Evolutionary conservation across 2,797 vertebrate species (phyloP).

Genomic region (Synaphobranchus kaupii): DNA sequence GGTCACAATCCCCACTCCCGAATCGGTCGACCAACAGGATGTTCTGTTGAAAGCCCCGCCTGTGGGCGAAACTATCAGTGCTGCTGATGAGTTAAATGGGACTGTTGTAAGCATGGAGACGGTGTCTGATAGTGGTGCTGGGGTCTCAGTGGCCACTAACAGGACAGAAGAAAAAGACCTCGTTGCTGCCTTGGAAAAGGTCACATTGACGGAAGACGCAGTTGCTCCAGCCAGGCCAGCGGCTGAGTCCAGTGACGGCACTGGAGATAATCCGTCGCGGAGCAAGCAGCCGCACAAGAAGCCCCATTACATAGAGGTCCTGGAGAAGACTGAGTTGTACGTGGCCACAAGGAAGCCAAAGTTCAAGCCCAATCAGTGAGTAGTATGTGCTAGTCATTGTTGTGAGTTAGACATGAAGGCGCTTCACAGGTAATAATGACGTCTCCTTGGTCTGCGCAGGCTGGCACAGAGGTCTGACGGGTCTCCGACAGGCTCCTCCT

Average conservation of each 20-base stretch:
- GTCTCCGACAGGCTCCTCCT: slow-evolving; percentile 60
- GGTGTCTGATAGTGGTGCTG: slow-evolving; percentile 25
- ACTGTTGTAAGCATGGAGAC: slow-evolving; percentile 55
- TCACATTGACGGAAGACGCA: slow-evolving; percentile 66
- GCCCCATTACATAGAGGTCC: slow-evolving; percentile 78
- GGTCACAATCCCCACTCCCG: slow-evolving; percentile 18
- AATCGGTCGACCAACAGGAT: slow-evolving; percentile 12
- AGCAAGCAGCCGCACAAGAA: slow-evolving; percentile 62
- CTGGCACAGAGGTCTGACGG: slow-evolving; percentile 60
- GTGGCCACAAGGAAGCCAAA: slow-evolving; percentile 62
- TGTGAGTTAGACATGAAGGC: background rate
- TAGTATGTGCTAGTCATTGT: slow-evolving; percentile 36
- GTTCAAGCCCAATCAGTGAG: slow-evolving; percentile 89
- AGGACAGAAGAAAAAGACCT: slow-evolving; percentile 63
- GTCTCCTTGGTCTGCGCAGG: slow-evolving; percentile 60
- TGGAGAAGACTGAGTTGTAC: slow-evolving; percentile 74
- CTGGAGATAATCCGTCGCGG: slow-evolving; percentile 55
- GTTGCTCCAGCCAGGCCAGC: slow-evolving; percentile 29
- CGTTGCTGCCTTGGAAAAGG: slow-evolving; percentile 72
- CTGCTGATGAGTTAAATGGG: slow-evolving; percentile 37
- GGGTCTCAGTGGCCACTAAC: slow-evolving; percentile 44
- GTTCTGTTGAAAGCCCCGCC: slow-evolving; percentile 33
- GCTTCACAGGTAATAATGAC: background rate
- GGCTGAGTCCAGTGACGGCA: slow-evolving; percentile 40
- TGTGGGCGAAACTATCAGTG: slow-evolving; percentile 35